A percentile compares a stretch with the other conserved stretches of the same genome.
Conservation (phyloP, 2,888 invertebrate species). For the Pheosia gnoma region DNA sequence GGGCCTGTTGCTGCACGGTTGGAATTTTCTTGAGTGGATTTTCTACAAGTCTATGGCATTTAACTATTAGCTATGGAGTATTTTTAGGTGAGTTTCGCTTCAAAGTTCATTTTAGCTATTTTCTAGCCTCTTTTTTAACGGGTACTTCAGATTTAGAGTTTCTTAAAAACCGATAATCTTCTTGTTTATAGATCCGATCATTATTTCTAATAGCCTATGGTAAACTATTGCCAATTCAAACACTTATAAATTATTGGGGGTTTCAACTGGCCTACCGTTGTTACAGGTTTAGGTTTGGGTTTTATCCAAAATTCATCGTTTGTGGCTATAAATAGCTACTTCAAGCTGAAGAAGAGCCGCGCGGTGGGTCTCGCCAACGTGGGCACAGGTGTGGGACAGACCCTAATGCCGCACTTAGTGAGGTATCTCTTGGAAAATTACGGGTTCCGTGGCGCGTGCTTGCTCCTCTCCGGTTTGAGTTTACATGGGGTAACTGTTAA, state of each 20-base stretch:
- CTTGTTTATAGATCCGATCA: slow-evolving; percentile 1
- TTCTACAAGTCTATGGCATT: slow-evolving; percentile 71
- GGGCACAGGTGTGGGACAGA: slow-evolving; percentile 90
- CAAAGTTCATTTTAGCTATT: too few relatives aligned
- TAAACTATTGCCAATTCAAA: background rate
- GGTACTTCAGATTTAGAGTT: background rate
- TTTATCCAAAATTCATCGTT: slow-evolving; percentile 89
- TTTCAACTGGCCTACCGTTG: slow-evolving; percentile 15
- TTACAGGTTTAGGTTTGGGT: slow-evolving; percentile 87
- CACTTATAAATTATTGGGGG: background rate
- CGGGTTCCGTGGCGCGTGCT: slow-evolving; percentile 86
- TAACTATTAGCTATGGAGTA: slow-evolving; percentile 74
- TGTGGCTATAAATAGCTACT: slow-evolving; percentile 89
- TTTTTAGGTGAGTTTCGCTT: slow-evolving; percentile 67
- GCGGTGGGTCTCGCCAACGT: slow-evolving; percentile 91
- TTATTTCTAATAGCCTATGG: background rate
- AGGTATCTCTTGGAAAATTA: slow-evolving; percentile 86
- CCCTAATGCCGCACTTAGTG: slow-evolving; percentile 89
- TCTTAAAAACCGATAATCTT: slow-evolving; percentile 11
- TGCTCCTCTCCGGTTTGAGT: slow-evolving; percentile 86
- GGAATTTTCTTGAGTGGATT: slow-evolving; percentile 79
- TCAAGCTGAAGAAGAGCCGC: slow-evolving; percentile 86
- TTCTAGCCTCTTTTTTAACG: too few relatives aligned
- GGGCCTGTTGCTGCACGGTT: slow-evolving; percentile 65
- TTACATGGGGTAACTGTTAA: slow-evolving; percentile 85